A percentile compares a stretch with the other conserved stretches of the same genome.
Evolutionary conservation across 2,113 vertebrate species (phyloP).

Genomic region (Mohoua ochrocephala): DNA sequence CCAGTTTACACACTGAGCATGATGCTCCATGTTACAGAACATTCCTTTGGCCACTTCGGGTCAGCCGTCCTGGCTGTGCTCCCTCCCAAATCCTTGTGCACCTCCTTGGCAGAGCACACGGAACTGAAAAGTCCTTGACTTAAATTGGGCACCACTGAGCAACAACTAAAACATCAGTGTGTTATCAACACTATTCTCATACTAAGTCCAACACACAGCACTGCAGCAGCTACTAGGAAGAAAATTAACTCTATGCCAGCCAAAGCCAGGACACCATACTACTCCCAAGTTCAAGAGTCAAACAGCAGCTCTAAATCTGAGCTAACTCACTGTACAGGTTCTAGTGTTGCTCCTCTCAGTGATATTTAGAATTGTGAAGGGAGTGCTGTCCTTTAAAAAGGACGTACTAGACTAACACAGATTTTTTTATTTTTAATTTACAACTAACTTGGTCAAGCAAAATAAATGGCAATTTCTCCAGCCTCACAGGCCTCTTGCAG

Average conservation of each 20-base stretch:
- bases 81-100: neutral
- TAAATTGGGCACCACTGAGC: neutral
- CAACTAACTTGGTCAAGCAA: neutral
- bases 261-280: neutral
- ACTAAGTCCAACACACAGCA: neutral
- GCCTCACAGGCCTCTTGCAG: neutral
- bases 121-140: neutral
- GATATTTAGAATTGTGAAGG: neutral
- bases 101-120: neutral
- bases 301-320: neutral
- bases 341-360: neutral
- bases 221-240: neutral
- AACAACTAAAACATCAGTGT: neutral
- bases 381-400: neutral
- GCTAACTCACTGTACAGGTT: neutral
- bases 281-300: neutral
- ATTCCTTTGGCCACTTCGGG: neutral
- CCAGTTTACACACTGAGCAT: neutral
- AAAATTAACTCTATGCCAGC: neutral
- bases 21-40: rapidly evolving
- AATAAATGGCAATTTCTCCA: neutral
- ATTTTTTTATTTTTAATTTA: neutral
- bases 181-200: neutral
- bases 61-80: neutral
- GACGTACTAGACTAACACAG: neutral